These are phyloP conservation scores for Tangara arthus DNA, from an alignment of 2,797 vertebrate species.

Conservation along the genomic window DNA sequence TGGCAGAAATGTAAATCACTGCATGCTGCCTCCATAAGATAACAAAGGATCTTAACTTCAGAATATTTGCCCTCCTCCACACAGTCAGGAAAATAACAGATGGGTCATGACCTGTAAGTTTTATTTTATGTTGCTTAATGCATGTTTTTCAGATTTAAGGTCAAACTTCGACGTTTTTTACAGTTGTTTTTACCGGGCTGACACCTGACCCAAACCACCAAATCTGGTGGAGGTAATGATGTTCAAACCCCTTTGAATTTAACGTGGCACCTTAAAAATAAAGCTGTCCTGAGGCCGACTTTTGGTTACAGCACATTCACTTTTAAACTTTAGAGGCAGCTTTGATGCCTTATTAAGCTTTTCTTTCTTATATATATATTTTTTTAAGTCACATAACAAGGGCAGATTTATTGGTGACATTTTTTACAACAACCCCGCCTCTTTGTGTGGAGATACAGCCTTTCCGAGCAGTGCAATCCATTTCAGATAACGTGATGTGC, in stretches of 20 bases:
- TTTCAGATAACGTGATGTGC: fast-evolving
- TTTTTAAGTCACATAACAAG: neutral
- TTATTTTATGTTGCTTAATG: neutral
- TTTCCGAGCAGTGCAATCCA: fast-evolving
- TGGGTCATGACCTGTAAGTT: neutral
- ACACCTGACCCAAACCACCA: neutral
- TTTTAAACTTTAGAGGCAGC: neutral
- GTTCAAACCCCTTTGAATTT: neutral
- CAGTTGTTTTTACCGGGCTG: neutral
- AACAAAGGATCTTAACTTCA: neutral
- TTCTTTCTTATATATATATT: neutral
- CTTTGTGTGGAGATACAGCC: neutral
- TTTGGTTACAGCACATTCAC: neutral
- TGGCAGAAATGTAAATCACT: neutral
- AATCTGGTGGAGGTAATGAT: neutral
- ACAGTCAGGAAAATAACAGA: neutral
- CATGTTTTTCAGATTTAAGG: neutral
- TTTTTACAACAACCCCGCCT: neutral
- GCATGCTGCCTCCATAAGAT: neutral
- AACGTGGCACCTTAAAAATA: neutral
- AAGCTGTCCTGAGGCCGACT: fast-evolving
- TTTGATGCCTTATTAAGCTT: neutral
- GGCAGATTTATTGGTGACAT: fast-evolving
- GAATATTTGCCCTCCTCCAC: neutral
- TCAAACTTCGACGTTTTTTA: neutral